phyloP scores from a whole-genome alignment of 2,113 vertebrate genomes.

The Eubucco bourcierii region DNA sequence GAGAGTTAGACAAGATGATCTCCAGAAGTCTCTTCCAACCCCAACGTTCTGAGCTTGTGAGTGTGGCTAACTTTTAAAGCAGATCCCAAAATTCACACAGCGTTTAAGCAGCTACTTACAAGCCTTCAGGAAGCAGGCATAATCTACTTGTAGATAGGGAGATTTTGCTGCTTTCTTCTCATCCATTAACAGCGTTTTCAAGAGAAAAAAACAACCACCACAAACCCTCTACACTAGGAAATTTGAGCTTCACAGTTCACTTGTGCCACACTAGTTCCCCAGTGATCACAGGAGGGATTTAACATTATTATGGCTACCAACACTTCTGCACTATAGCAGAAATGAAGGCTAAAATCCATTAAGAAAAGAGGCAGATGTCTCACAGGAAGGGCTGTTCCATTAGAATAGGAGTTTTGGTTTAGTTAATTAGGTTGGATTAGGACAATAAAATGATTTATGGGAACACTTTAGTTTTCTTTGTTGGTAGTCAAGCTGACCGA shows the following conservation, averaged over 20 bases:
- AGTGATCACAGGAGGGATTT: not conserved
- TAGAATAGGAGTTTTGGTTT: constrained; percentile 19
- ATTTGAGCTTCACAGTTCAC: not conserved
- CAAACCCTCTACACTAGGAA: not conserved
- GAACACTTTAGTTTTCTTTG: constrained; percentile 52
- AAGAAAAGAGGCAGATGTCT: constrained; percentile 54
- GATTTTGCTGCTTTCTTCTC: not conserved
- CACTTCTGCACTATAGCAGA: not conserved
- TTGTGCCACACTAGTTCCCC: not conserved
- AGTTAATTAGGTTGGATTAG: constrained; percentile 60
- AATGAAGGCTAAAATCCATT: constrained; percentile 27
- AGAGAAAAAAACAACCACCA: not conserved
- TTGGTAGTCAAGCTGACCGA: constrained; percentile 39
- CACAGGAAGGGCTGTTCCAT: constrained; percentile 31
- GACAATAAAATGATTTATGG: constrained; percentile 64
- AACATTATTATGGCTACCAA: not conserved
- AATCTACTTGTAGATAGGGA: not conserved
- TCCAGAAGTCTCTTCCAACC: too few relatives aligned
- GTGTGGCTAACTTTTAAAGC: not conserved
- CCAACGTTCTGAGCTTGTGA: too few relatives aligned
- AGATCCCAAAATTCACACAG: not conserved
- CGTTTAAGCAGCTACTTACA: not conserved
- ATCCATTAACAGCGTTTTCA: not conserved
- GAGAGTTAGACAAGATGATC: too few relatives aligned
- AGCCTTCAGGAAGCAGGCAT: not conserved